Base-by-base conservation (phyloP, 2,113 vertebrate species). In the Amazona vittata region DNA sequence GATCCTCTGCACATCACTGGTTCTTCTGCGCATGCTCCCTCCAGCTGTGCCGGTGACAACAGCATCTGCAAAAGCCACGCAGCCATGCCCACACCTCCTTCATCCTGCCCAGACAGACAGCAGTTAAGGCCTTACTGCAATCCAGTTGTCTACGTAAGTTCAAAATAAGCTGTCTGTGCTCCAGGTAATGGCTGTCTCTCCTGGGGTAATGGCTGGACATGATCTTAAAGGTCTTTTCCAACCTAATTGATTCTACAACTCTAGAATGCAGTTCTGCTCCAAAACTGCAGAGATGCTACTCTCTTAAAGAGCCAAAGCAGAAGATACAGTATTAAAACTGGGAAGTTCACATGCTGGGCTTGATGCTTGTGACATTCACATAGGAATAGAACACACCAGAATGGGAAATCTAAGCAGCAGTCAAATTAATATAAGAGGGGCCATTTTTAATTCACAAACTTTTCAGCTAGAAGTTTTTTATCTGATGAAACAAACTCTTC, bases 1-100 rank as follows among this genome's bases (percentile, higher is more conserved):
- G 18, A 4, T 62, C 49, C 55, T 63, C 13, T 11, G 2, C 0
- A 0, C 35, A 35, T 41, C 57, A 26, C 16, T 4, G 39, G 18
- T 8, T 63, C 16, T 10, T 63, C 19, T 22, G 2, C 0, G 0
- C 39, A 29, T 41, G 47, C 59, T 37, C 78, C 17, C 63, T 60
- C 46, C 71, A 81, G 76, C 19, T 75, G 59, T 29, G 29, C 25
- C 50, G 7, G 4, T 0, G 2, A 26, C 26, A 62, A 16, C 18
- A 59, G n/a, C 3, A 0, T 31, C 25, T 11, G 22, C 39, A 92
- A 1, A 86, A 80, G 33, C 7, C 24, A 39, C 50, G 11, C 6
- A 5, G 22, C 14, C 5, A 0, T 33, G 10, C 31, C 63, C 67
- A 63, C 17, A 15, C 3, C 17, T 63, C 37, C 46, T 57, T 43